A percentile compares a stretch with the other conserved stretches of the same genome.
Conservation (phyloP, 2,888 invertebrate species). For the Cryptops parisi region DNA sequence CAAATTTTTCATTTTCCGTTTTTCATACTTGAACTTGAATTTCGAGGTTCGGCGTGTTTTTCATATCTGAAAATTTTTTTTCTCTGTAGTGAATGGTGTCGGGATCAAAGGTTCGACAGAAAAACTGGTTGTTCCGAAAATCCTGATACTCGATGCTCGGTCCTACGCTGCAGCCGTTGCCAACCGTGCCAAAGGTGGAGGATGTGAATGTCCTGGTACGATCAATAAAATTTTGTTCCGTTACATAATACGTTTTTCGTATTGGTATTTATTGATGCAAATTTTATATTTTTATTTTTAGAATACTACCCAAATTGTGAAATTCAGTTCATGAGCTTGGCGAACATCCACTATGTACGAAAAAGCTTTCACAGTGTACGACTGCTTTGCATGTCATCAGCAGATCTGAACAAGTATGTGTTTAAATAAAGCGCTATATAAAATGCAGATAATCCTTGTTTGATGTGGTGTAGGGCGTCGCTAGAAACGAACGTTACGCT, state of each 20-base stretch:
- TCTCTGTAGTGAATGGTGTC: neutral
- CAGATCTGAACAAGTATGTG: constrained; percentile 30
- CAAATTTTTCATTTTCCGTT: neutral
- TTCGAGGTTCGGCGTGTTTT: neutral
- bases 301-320: constrained; percentile 93
- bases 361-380: constrained; percentile 81
- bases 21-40: neutral
- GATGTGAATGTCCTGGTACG: constrained; percentile 67
- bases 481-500: no score
- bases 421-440: no score
- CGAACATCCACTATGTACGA: constrained; percentile 92
- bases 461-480: no score
- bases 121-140: constrained; percentile 39
- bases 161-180: constrained; percentile 93
- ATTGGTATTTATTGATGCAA: neutral
- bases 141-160: constrained; percentile 86
- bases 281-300: constrained; percentile 21
- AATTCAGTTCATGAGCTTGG: constrained; percentile 92
- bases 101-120: neutral
- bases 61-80: no score
- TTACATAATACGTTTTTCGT: no score
- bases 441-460: no score
- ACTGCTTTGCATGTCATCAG: constrained; percentile 33
- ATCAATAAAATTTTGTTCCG: neutral
- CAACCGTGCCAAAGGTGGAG: constrained; percentile 91